Percentiles rank a stretch among this genome's conserved stretches.
Evolutionary conservation across 2,113 vertebrate genomes (phyloP).

Genomic region (Leptodactylus fuscus): DNA sequence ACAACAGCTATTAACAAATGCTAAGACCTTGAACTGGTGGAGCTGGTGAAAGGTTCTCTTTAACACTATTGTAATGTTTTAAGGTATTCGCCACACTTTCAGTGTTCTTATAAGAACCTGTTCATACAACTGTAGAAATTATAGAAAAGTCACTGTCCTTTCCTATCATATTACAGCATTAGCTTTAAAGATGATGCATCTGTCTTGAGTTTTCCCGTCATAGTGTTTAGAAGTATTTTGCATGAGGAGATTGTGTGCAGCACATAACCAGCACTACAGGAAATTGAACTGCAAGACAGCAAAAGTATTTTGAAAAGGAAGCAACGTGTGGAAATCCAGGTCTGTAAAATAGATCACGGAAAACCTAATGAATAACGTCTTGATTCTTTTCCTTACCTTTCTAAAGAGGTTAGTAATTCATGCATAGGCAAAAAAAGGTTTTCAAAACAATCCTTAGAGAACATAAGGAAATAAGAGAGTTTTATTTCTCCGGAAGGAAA

Average conservation of each 20-base stretch:
- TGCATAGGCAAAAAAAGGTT: slow-evolving; percentile 61
- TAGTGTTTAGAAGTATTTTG: slow-evolving; percentile 60
- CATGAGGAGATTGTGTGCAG: slow-evolving; percentile 62
- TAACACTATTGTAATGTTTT: no score
- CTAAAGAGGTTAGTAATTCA: slow-evolving; percentile 61
- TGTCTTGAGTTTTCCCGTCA: slow-evolving; percentile 64
- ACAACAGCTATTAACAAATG: no score
- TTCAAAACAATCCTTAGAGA: slow-evolving; percentile 63
- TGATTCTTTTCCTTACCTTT: slow-evolving; percentile 65
- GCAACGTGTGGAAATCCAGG: slow-evolving; percentile 64
- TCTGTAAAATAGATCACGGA: slow-evolving; percentile 72
- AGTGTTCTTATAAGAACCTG: no score
- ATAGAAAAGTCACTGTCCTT: slow-evolving; percentile 3
- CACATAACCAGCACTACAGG: slow-evolving; percentile 67
- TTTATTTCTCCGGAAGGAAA: slow-evolving; percentile 63
- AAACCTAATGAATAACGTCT: slow-evolving; percentile 68
- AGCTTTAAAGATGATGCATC: slow-evolving; percentile 61
- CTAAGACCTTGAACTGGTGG: no score
- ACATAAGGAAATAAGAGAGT: slow-evolving; percentile 32
- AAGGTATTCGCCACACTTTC: no score
- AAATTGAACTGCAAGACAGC: slow-evolving; percentile 73
- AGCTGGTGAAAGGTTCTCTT: no score
- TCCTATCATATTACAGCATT: slow-evolving; percentile 22
- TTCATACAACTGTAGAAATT: background rate
- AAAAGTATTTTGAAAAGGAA: slow-evolving; percentile 67